Evolutionary conservation across 2,113 vertebrate species (phyloP).

Genomic region (Mesitornis unicolor): DNA sequence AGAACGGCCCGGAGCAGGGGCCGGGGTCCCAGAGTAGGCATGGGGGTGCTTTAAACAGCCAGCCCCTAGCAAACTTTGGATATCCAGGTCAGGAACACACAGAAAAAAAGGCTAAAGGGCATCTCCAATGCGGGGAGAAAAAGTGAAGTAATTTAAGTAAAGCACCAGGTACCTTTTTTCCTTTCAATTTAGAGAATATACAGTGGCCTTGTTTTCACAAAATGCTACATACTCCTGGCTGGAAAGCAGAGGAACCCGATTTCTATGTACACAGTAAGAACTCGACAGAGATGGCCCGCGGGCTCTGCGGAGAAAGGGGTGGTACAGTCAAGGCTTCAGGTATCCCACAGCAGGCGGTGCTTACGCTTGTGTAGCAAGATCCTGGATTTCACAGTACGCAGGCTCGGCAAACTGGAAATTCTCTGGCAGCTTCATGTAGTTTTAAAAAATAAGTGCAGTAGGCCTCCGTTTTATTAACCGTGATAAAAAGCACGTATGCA

Average conservation of each 20-base stretch:
- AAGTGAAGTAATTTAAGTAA: constrained; percentile 25
- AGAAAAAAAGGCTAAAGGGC: constrained; percentile 14
- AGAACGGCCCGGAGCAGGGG: background rate
- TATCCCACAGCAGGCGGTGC: constrained; percentile 65
- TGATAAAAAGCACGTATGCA: constrained; percentile 67
- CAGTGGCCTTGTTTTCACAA: constrained; percentile 26
- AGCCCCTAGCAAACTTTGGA: background rate
- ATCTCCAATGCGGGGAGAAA: background rate
- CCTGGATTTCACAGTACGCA: constrained; percentile 65
- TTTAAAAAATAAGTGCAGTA: constrained; percentile 67
- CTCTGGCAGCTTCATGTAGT: constrained; percentile 67
- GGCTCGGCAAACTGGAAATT: constrained; percentile 64
- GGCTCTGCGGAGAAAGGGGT: background rate
- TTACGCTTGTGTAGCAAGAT: constrained; percentile 57
- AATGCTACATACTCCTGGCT: constrained; percentile 24
- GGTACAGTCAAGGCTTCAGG: constrained; percentile 66
- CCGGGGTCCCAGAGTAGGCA: background rate
- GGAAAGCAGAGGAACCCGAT: constrained; percentile 40
- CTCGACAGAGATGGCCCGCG: background rate
- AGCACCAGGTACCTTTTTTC: constrained; percentile 2
- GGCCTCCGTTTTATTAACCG: constrained; percentile 59
- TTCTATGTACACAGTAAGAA: constrained; percentile 38
- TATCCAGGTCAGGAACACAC: background rate
- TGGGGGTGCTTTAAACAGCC: background rate
- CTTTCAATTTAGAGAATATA: constrained; percentile 6